These are phyloP conservation scores for Petrocephalus zakoni DNA, from an alignment of 2,113 vertebrate genomes.

Conservation along the genomic window DNA sequence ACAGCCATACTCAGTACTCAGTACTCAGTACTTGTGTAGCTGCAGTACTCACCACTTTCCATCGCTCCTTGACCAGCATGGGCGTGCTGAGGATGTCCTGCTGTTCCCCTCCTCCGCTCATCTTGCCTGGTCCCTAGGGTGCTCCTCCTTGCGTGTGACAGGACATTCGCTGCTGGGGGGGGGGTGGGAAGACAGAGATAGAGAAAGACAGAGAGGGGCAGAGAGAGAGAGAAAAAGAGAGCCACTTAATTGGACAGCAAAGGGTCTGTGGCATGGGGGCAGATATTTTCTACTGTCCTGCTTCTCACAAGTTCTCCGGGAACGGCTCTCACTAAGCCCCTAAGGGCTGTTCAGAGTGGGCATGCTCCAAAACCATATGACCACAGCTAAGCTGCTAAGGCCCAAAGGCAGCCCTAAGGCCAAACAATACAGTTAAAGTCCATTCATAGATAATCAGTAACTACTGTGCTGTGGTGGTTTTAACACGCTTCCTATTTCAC, in stretches of 20 bases:
- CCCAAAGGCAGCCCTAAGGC: background rate
- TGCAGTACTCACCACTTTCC: constrained; percentile 91
- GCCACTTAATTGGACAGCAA: background rate
- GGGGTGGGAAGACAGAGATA: too few relatives aligned
- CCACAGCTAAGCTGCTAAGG: background rate
- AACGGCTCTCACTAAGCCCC: background rate
- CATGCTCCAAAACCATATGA: background rate
- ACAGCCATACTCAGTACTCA: background rate
- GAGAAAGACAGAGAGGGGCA: too few relatives aligned
- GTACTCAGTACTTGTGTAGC: background rate
- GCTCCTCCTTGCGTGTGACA: background rate
- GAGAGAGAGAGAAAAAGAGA: background rate
- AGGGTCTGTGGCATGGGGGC: background rate
- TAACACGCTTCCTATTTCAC: background rate
- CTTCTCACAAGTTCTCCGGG: background rate
- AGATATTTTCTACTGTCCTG: background rate
- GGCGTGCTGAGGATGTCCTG: constrained; percentile 93
- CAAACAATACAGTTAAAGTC: background rate
- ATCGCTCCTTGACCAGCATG: constrained; percentile 92
- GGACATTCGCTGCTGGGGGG: background rate
- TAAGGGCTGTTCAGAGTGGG: background rate
- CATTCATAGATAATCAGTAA: background rate
- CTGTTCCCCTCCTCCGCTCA: constrained; percentile 92
- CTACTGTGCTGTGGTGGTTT: background rate
- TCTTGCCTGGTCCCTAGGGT: constrained; percentile 47